Percentiles rank a stretch among this genome's conserved stretches.
phyloP scores from a whole-genome alignment of 1,140 invertebrate genomes.

The Aphidius ervi region DNA sequence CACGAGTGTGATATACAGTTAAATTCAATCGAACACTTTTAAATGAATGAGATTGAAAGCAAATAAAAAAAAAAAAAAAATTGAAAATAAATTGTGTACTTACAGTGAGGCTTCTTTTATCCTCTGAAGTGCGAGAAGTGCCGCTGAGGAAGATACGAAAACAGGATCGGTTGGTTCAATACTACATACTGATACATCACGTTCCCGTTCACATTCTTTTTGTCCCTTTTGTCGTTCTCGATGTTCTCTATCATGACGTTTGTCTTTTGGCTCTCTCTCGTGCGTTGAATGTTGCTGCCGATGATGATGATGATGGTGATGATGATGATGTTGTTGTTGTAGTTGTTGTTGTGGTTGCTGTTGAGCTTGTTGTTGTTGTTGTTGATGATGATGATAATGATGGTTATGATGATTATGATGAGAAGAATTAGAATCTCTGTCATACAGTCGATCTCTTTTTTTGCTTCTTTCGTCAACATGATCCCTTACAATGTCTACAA shows the following conservation, averaged over 20 bases:
- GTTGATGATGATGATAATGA: not conserved
- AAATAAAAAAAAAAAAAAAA: constrained; percentile 6
- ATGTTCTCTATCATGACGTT: constrained; percentile 26
- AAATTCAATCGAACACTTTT: not conserved
- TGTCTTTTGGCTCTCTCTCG: constrained; percentile 25
- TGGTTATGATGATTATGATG: too few relatives aligned
- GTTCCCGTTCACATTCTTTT: constrained; percentile 39
- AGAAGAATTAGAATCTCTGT: constrained; percentile 24
- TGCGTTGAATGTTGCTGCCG: constrained; percentile 23
- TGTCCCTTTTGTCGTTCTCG: constrained; percentile 32
- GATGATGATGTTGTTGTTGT: too few relatives aligned
- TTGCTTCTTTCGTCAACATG: constrained; percentile 30
- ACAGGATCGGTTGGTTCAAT: constrained; percentile 48
- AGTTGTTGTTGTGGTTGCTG: not conserved
- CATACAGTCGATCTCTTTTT: constrained; percentile 36
- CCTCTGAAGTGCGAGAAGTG: constrained; percentile 54
- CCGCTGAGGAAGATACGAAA: constrained; percentile 51
- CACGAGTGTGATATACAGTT: too few relatives aligned
- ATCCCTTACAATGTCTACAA: constrained; percentile 30
- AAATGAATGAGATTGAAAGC: not conserved
- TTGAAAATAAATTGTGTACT: constrained; percentile 36
- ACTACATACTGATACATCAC: constrained; percentile 43
- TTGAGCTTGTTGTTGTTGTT: not conserved
- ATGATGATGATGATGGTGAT: constrained; percentile 12
- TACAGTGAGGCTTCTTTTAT: constrained; percentile 58